Evolutionary conservation across 2,113 vertebrate genomes (phyloP), one percentile per base, ranked within the genome.

Genomic region (Microtus richardsoni): DNA sequence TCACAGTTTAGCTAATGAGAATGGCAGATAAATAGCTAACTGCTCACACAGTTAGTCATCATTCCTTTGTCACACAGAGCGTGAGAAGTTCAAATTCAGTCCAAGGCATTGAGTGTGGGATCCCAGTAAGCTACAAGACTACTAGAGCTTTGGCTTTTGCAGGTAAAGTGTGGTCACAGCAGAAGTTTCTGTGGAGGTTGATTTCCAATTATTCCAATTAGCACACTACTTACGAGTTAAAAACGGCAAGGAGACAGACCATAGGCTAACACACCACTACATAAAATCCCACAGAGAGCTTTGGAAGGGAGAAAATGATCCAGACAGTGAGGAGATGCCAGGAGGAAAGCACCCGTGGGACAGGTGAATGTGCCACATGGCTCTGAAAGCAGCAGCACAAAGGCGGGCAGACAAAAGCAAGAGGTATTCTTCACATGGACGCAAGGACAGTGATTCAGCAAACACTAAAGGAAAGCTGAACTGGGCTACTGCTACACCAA

Each of bases 1-100:
- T 96, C 75, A 74, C 75, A 92, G 85, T 70, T 92, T 78, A 41
- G 70, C 86, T 90, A 91, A 88, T 85, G 89, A 95, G 80, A 92
- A 88, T 7, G 70, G 58, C 70, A 93, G 75, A 79, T 89, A 89
- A 85, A 92, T 12, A 78, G 90, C 83, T 89, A 95, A 70, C 62
- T 91, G 85, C 28, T 93, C 75, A 70, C 68, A 80, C 60, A 78
- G 60, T 91, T 49, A 88, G 68, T 28, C 36, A 62, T 47, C 44
- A 62, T 39, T 86, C 49, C 26, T 49, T 91, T 86, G 92, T 79
- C 54, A 87, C 60, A 78, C 79, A 89, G 70, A 60, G 70, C 26
- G 3, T 52, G 66, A 73, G 60, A 62, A 91, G 92, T 47, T 92
- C 47, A 62, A 71, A 80, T 19, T 71, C 71, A 74, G 70, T 39